phyloP scores from a whole-genome alignment of 2,797 vertebrate genomes.

The Anolis apletophallus region DNA sequence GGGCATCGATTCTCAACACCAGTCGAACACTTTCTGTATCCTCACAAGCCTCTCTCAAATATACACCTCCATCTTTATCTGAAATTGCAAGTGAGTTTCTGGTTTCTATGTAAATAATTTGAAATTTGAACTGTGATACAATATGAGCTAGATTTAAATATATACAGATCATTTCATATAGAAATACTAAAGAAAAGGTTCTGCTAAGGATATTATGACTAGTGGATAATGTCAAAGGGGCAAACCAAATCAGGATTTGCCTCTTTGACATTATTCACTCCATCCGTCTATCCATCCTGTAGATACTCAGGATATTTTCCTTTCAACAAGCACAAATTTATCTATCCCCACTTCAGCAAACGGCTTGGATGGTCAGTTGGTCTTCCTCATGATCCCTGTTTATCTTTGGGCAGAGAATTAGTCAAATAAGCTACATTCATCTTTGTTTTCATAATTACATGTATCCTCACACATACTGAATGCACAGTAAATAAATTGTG shows the following conservation, averaged over 20 bases:
- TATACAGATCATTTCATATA: not conserved
- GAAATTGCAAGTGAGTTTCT: slow-evolving; percentile 78
- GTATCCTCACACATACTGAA: slow-evolving; percentile 18
- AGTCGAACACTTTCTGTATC: slow-evolving; percentile 78
- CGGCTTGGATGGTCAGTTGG: not conserved
- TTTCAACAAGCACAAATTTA: too few relatives aligned
- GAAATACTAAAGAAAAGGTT: not conserved
- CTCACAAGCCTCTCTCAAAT: slow-evolving; percentile 80
- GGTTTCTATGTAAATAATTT: slow-evolving; percentile 28
- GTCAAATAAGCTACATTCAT: slow-evolving; percentile 36
- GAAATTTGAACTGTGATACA: not conserved
- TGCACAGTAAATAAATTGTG: not conserved
- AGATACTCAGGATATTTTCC: not conserved
- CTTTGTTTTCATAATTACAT: slow-evolving; percentile 45
- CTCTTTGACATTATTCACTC: too few relatives aligned
- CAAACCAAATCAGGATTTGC: not conserved
- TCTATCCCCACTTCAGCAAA: too few relatives aligned
- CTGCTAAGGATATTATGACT: too few relatives aligned
- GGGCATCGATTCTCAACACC: slow-evolving; percentile 72
- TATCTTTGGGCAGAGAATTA: slow-evolving; percentile 20
- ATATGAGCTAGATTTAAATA: not conserved
- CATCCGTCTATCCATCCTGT: not conserved
- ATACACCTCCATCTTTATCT: slow-evolving; percentile 75
- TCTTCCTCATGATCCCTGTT: slow-evolving; percentile 22
- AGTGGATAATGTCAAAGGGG: not conserved